Base-by-base conservation (phyloP, 2,113 vertebrate species). In the Xiphophorus couchianus region DNA sequence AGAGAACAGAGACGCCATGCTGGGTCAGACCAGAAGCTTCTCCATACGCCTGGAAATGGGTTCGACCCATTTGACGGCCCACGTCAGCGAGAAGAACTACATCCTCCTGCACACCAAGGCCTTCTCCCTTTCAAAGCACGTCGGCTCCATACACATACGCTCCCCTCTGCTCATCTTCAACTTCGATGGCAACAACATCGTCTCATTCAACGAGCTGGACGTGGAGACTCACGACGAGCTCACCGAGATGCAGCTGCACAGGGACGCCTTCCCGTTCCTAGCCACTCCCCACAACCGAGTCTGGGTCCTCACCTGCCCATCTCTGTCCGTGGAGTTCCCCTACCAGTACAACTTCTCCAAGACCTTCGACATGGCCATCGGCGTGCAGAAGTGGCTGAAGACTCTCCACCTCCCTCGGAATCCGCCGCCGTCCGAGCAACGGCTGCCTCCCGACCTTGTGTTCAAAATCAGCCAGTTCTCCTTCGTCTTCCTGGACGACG, bases 381-480 rank as follows among this genome's bases (percentile, higher is more conserved):
- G 95, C 0, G 96, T 98, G 76, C 97, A 98, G 92, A 99, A 98
- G 84, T 99, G 98, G 98, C 90, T 99, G 67, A 98, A 97, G 88
- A 95, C 95, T 0, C 93, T 99, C 9, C 97, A 99, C 77, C 84
- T 77, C 28, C 76, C 86, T 19, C 11, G 83, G 0, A 51, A 75
- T 66, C 74, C 17, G 0, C 8, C 78, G 3, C 4, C 13, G 0
- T 10, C 74, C 9, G 51, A 81, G 39, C 76, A 85, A 0, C 33
- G 44, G 0, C 94, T 98, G 35, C 97, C 97, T 11, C 97, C 97
- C 0, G 97, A 98, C 86, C 90, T 99, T 1, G 89, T 97, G 7
- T 88, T 98, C 69, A 96, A 95, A 80, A 90, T 98, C 73, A 94
- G 94, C 10, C 96, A 96, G 82, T 98, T 99, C 89, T 97, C 97